These are phyloP conservation scores for Parnassius smintheus DNA, from an alignment of 2,888 invertebrate species.

Conservation along the genomic window DNA sequence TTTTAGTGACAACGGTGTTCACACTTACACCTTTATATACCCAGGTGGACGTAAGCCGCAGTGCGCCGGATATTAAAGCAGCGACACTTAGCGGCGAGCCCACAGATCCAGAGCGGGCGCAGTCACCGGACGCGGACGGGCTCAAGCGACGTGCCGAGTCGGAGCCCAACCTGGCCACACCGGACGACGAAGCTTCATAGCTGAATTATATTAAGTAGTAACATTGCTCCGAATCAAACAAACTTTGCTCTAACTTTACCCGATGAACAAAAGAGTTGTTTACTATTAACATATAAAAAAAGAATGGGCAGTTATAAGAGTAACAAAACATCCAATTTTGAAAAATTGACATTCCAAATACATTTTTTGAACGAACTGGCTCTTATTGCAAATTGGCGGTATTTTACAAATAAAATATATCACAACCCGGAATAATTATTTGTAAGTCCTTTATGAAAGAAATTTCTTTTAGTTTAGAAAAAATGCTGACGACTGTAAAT, in stretches of 20 bases:
- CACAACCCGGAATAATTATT: too few species aligned
- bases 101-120: slow-evolving; percentile 48
- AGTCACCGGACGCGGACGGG: slow-evolving; percentile 60
- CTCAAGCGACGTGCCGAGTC: slow-evolving; percentile 83
- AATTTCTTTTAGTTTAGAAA: too few species aligned
- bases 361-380: too few species aligned
- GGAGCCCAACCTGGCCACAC: slow-evolving; percentile 81
- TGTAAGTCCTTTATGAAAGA: too few species aligned
- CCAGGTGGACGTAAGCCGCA: slow-evolving; percentile 78
- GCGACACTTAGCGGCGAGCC: slow-evolving; percentile 36
- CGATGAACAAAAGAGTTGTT: background rate
- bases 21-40: background rate
- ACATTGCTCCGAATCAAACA: background rate
- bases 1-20: too few species aligned
- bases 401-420: too few species aligned
- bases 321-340: too few species aligned
- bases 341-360: too few species aligned
- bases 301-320: too few species aligned
- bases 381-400: too few species aligned
- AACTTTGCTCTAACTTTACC: background rate
- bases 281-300: too few species aligned
- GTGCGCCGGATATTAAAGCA: slow-evolving; percentile 82
- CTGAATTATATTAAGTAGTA: slow-evolving; percentile 39
- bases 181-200: slow-evolving; percentile 66
- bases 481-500: too few species aligned